Evolutionary conservation across 2,113 vertebrate genomes (phyloP), one percentile per base, ranked within the genome.

Genomic region (Sorex araneus): DNA sequence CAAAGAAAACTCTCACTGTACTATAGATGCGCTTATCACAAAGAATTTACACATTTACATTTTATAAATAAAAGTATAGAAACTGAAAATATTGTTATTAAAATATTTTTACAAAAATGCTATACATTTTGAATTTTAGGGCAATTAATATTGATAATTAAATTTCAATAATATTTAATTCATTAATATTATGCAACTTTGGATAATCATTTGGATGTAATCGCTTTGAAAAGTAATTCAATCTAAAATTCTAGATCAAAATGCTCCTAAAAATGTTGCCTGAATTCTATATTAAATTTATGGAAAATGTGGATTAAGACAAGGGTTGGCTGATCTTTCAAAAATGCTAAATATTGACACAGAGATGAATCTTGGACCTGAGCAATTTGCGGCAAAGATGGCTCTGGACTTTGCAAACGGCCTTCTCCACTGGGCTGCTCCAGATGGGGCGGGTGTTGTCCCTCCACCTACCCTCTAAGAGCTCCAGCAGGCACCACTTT

Each of bases 31-130:
- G 81, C 82, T 43, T 82, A 25, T 60, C 8, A n/a, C 30, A 5
- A 90, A 86, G 32, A n/a, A 90, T 27, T 5, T 11, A 27, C 50
- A 19, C 85, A 57, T 76, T 84, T 85, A 19, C 11, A 93, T 45
- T 87, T 86, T 54, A 78, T 25, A 85, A 34, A 47, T 43, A 12
- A 88, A 78, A 94, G 25, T 47, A 88, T n/a, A 1, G 45, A 16
- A 93, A 79, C 80, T 80, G 54, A 94, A 91, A 92, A 54, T 27
- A 13, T 63, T 28, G 27, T 89, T 30, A 47, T 86, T 74, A 28
- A 80, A 85, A 93, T 75, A 30, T 28, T 18, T 13, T 80, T 88
- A 88, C 43, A 67, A 91, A 91, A 69, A 32, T 73, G 30, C 32
- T 32, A 60, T 80, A 63, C 89, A 87, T 74, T 74, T 11, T 54